phyloP scores from a whole-genome alignment of 1,140 invertebrate genomes.

The Bombus huntii region DNA sequence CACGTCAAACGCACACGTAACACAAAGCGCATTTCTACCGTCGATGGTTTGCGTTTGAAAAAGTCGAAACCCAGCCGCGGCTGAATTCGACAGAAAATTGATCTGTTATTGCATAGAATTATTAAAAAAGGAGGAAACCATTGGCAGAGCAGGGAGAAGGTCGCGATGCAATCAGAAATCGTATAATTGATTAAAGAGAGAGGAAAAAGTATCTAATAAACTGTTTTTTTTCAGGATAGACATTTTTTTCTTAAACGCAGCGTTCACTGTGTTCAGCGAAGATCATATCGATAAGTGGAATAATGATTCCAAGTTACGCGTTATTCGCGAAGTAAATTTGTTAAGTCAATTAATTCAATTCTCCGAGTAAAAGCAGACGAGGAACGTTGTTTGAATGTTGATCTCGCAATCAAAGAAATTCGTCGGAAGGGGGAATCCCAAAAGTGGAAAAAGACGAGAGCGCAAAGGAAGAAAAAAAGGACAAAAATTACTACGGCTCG shows the following conservation, averaged over 20 bases:
- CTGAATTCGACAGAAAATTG: conserved; percentile 17
- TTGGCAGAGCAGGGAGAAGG: not conserved
- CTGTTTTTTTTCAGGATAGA: too few species aligned
- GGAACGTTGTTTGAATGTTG: too few species aligned
- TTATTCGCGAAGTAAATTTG: too few species aligned
- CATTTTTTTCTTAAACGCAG: too few species aligned
- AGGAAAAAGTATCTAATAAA: not conserved
- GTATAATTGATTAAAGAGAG: not conserved
- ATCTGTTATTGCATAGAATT: not conserved
- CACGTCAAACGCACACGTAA: conserved; percentile 5
- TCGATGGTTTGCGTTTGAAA: conserved; percentile 4
- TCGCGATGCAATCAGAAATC: not conserved
- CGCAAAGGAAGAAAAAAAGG: accelerated
- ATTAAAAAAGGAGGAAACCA: not conserved
- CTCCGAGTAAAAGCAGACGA: too few species aligned
- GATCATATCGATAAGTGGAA: too few species aligned
- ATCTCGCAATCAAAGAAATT: too few species aligned
- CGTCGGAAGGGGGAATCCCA: too few species aligned
- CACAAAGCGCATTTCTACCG: conserved; percentile 2
- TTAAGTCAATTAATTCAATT: accelerated
- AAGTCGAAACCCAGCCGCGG: not conserved
- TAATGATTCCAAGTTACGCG: accelerated
- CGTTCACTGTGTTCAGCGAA: too few species aligned
- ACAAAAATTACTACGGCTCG: too few species aligned
- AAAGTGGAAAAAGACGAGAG: too few species aligned